Conservation (phyloP, 2,113 vertebrate species). For the Catagonus wagneri region DNA sequence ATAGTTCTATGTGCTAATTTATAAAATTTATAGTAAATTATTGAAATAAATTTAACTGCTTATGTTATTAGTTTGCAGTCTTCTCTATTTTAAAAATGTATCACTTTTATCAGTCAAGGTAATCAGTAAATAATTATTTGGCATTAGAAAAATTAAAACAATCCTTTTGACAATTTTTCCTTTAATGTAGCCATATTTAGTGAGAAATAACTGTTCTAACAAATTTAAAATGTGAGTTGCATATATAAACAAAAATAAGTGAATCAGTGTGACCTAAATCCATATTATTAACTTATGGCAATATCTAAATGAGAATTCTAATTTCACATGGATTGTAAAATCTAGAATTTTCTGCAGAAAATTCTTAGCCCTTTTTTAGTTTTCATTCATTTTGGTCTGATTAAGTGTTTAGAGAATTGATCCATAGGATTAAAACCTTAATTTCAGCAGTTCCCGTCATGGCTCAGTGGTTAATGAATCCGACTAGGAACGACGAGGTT, state of each 20-base stretch:
- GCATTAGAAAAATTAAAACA: neutral
- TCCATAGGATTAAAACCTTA: neutral
- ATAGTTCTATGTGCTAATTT: neutral
- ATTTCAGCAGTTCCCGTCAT: too few species aligned
- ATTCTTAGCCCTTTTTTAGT: neutral
- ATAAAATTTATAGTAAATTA: neutral
- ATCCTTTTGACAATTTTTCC: neutral
- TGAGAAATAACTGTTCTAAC: neutral
- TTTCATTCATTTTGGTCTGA: neutral
- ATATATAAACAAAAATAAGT: neutral
- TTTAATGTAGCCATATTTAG: neutral
- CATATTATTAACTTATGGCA: neutral
- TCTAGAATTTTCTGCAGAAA: neutral
- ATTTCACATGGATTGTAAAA: neutral
- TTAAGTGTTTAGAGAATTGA: neutral
- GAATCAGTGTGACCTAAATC: neutral
- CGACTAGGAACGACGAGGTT: too few species aligned
- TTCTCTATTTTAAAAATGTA: neutral
- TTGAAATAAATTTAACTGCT: neutral
- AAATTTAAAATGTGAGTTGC: neutral
- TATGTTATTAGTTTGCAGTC: neutral
- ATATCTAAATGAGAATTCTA: neutral
- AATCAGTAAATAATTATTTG: neutral
- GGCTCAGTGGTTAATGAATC: too few species aligned
- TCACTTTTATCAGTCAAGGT: neutral